Base-by-base conservation (phyloP, 2,797 vertebrate genomes). In the Salmo trutta region DNA sequence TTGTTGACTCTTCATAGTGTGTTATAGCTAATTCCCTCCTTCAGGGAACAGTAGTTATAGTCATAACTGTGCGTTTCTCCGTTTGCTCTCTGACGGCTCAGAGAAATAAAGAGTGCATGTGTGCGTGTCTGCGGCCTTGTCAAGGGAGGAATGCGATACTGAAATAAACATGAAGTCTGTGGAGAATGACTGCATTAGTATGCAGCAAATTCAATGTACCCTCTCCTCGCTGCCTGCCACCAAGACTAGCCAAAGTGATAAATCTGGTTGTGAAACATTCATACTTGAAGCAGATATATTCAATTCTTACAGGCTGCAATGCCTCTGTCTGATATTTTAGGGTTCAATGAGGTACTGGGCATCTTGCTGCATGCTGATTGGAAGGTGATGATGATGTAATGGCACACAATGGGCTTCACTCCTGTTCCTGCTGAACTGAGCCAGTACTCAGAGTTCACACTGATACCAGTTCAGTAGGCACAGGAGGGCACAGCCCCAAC, bases 341-440 rank as follows among this genome's bases (percentile, higher is more conserved):
- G 64, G 71, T 87, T 76, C 78, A 75, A 73, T 12, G 19, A 73
- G 75, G 65, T 0, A 53, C 31, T 71, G 7, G 75, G 52, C 73
- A 51, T n/a, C 10, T 74, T 8, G 10, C 47, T 73, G 75, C 54
- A 5, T 52, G 52, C 77, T 81, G 72, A 74, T 69, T 81, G 74
- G 78, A 77, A 4, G 74, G 4, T 3, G 41, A 12, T 47, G 10
- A 12, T 52, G 81, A 77, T 73, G 59, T 56, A 62, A 82, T n/a
- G 41, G 82, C 74, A 29, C 4, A 73, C 70, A 77, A 81, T 81
- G 87, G 86, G 88, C 91, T 92, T 86, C 91, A 98, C 97, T 98
- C 96, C 97, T 98, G 98, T 99, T 99, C 97, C 98, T 99, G 98
- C 97, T 99, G 97, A 98, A 98, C 97, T 99, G 98, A 99, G 97